Evolutionary conservation across 2,113 vertebrate species (phyloP), one percentile per base, ranked within the genome.

Genomic region (Hemicordylus capensis): DNA sequence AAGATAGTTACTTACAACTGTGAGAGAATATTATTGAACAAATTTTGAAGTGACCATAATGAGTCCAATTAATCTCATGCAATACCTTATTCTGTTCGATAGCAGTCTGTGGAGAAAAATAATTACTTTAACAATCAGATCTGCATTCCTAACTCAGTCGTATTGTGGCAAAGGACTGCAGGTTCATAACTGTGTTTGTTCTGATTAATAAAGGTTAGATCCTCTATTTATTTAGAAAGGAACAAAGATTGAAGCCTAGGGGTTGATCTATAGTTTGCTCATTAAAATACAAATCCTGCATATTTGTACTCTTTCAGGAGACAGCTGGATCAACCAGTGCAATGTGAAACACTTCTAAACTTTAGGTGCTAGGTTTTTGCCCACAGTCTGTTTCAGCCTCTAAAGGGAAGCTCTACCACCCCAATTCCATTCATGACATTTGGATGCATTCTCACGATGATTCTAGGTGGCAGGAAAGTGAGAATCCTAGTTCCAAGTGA

Each of bases 1-100:
- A 84, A 79, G 83, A 86, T 91, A 89, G 87, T 90, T 92, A 72
- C 74, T 90, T 78, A 74, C n/a, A 91, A 61, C 2, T 54, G 85
- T 64, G 89, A 89, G 37, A 90, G 77, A 88, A 93, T 90, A 91
- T 80, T 93, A 89, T 88, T 92, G 77, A 93, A 85, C 58, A 79
- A 63, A 83, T 88, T 93, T 90, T 89, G 72, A 91, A 93, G 58
- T 91, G 85, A 75, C 66, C 80, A 75, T 94, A 93, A 96, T 95
- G 92, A 93, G 61, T 64, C 28, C 15, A 73, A 54, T 96, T 92
- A 93, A 93, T 94, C 93, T 94, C 80, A 78, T 34, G 1, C 69
- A 90, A 81, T 95, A 83, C 80, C 51, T 92, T 94, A 87, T 93
- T 94, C 84, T 92, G 73, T 63, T 91, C 61, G 85, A 15, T 95